Percentiles rank a stretch among this genome's conserved stretches.
Evolutionary conservation across 30 jellyfish, hydroid and myxozoan species (phyloP).

Genomic region (Mastigias papua): DNA sequence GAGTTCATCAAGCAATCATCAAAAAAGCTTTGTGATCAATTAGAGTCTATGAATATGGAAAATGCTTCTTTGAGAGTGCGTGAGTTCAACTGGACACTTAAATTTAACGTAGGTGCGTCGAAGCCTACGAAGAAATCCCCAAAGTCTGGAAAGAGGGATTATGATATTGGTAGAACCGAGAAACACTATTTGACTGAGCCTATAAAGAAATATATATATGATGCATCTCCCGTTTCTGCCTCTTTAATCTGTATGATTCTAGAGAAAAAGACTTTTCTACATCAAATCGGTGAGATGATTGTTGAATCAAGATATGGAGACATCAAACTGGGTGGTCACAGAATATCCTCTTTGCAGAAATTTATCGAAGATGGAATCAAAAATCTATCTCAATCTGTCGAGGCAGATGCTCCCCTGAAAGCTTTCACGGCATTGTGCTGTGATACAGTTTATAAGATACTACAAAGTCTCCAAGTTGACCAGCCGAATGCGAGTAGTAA

Average conservation of each 20-base stretch:
- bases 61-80: conserved; percentile 2
- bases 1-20: conserved; percentile 46
- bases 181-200: conserved; percentile 45
- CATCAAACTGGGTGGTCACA: conserved; percentile 41
- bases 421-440: conserved; percentile 42
- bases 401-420: conserved; percentile 25
- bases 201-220: conserved; percentile 63
- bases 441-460: conserved; percentile 18
- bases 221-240: conserved; percentile 77
- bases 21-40: conserved; percentile 36
- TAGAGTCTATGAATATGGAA: conserved; percentile 41
- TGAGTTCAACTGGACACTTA: conserved; percentile 54
- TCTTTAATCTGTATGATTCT: conserved; percentile 64
- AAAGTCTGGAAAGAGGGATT: not conserved
- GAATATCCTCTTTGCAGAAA: conserved; percentile 32
- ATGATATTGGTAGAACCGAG: not conserved
- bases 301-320: conserved; percentile 33
- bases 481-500: conserved; percentile 30
- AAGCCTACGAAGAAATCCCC: not conserved
- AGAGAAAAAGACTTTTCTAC: conserved; percentile 42
- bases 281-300: conserved; percentile 57
- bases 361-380: conserved; percentile 56
- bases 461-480: conserved; percentile 45
- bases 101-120: not conserved
- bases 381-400: conserved; percentile 42